Percentiles rank a stretch among this genome's conserved stretches.
Evolutionary conservation across 1,140 invertebrate species (phyloP).

Genomic region (Dendrolimus punctatus): DNA sequence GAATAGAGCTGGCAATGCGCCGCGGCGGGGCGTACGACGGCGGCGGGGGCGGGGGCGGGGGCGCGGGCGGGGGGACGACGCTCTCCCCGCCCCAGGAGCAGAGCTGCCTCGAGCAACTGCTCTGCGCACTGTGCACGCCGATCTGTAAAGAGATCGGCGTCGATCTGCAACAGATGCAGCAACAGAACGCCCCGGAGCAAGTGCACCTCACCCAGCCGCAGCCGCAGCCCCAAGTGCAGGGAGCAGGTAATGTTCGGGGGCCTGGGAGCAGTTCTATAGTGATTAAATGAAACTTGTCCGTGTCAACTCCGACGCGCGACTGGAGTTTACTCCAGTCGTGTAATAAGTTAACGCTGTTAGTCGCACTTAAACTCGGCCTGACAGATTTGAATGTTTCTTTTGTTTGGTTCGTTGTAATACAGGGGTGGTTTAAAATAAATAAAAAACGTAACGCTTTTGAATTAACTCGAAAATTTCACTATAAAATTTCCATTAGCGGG

Average conservation of each 20-base stretch:
- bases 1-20: slow-evolving; percentile 50
- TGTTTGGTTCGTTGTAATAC: too few relatives aligned
- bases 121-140: slow-evolving; percentile 60
- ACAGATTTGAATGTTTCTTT: too few relatives aligned
- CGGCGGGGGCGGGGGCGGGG: slow-evolving; percentile 23
- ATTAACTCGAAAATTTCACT: too few relatives aligned
- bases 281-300: too few relatives aligned
- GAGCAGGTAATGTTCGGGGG: background rate
- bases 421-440: too few relatives aligned
- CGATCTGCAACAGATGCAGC: slow-evolving; percentile 50
- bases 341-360: too few relatives aligned
- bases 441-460: too few relatives aligned
- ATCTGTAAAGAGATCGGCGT: slow-evolving; percentile 69
- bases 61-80: slow-evolving; percentile 1
- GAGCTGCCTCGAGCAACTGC: slow-evolving; percentile 61
- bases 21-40: slow-evolving; percentile 47
- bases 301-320: too few relatives aligned
- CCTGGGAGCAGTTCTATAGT: background rate
- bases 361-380: too few relatives aligned
- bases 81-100: slow-evolving; percentile 25
- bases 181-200: slow-evolving; percentile 31
- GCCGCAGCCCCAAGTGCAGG: slow-evolving; percentile 23
- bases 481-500: too few relatives aligned
- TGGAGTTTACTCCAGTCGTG: too few relatives aligned
- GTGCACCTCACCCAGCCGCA: slow-evolving; percentile 52